Percentiles rank a stretch among this genome's conserved stretches.
These are phyloP conservation scores for Cactoblastis cactorum DNA, from an alignment of 2,888 invertebrate genomes.

Conservation along the genomic window DNA sequence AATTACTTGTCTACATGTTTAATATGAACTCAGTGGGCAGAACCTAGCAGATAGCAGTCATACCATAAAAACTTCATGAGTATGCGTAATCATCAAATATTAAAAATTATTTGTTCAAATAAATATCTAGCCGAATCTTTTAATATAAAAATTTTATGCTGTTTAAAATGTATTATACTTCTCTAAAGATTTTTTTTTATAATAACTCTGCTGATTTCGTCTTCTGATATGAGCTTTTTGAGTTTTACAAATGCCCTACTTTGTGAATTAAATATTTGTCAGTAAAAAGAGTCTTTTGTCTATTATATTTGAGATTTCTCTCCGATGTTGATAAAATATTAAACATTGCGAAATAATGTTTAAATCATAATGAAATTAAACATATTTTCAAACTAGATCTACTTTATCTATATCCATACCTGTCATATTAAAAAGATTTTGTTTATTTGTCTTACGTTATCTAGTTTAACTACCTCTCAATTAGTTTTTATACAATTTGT, in stretches of 20 bases:
- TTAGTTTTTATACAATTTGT: no score
- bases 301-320: not conserved
- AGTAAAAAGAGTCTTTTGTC: not conserved
- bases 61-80: not conserved
- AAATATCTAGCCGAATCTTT: not conserved
- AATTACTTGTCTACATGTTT: not conserved
- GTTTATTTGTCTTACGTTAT: no score
- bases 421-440: no score
- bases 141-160: not conserved
- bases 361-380: no score
- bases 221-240: not conserved
- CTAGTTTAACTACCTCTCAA: no score
- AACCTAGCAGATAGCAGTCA: not conserved
- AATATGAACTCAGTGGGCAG: not conserved
- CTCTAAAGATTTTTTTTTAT: not conserved
- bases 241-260: not conserved
- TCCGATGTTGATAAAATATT: no score
- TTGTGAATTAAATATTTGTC: not conserved
- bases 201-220: not conserved
- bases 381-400: no score
- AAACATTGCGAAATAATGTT: no score
- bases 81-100: conserved; percentile 3
- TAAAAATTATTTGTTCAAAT: not conserved
- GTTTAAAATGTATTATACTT: not conserved
- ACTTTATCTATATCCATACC: no score